phyloP scores from a whole-genome alignment of 2,797 vertebrate species.

The Pyrrhura leucotis region DNA sequence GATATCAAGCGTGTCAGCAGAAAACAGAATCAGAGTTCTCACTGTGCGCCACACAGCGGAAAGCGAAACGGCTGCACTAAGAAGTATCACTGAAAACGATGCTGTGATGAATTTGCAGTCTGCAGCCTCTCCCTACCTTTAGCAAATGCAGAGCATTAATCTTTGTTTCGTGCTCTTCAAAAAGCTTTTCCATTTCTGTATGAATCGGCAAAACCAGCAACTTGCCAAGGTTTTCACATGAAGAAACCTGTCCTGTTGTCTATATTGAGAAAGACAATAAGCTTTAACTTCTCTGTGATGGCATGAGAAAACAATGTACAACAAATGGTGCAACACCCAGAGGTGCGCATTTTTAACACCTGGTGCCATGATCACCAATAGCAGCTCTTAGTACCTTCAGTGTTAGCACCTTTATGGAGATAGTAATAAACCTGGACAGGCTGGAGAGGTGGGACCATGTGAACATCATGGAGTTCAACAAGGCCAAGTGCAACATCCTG shows the following conservation, averaged over 20 bases:
- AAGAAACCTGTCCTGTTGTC: not conserved
- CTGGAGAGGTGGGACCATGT: not conserved
- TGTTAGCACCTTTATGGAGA: not conserved
- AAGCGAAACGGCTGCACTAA: not conserved
- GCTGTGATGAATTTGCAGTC: not conserved
- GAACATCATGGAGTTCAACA: not conserved
- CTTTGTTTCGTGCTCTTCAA: not conserved
- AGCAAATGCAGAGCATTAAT: not conserved
- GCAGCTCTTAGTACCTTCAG: not conserved
- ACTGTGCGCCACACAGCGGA: rapidly evolving
- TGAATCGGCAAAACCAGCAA: not conserved
- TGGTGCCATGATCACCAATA: not conserved
- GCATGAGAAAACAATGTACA: not conserved
- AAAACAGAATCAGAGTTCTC: not conserved
- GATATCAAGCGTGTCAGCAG: not conserved
- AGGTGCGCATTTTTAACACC: rapidly evolving
- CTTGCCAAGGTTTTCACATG: not conserved
- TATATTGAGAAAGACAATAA: not conserved
- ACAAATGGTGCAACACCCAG: not conserved
- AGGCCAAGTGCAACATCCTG: not conserved
- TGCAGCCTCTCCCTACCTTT: not conserved
- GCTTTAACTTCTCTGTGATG: not conserved
- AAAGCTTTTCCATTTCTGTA: not conserved
- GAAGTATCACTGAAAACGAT: not conserved
- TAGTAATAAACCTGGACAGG: not conserved